Percentiles rank a stretch among this genome's conserved stretches.
phyloP scores from a whole-genome alignment of 2,113 vertebrate genomes.

The Sialia sialis region DNA sequence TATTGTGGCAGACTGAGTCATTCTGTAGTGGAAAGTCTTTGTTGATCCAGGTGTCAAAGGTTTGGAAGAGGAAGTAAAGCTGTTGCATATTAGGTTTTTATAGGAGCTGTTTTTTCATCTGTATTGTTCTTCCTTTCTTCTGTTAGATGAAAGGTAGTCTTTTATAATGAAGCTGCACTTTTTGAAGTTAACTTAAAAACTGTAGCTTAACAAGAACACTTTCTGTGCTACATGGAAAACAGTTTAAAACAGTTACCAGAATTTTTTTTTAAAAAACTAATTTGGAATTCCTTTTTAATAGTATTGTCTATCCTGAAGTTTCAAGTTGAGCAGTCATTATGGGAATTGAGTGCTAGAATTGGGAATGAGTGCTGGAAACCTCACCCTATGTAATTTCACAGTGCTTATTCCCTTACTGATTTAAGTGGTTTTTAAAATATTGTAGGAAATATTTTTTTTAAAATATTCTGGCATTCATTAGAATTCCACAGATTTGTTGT shows the following conservation, averaged over 20 bases:
- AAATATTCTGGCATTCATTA: neutral
- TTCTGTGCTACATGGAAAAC: neutral
- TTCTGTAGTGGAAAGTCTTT: neutral
- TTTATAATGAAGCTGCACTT: neutral
- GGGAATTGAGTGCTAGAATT: neutral
- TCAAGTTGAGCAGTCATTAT: neutral
- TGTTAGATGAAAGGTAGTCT: neutral
- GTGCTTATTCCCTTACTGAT: neutral
- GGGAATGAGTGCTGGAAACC: neutral
- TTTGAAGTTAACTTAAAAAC: neutral
- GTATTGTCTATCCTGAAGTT: neutral
- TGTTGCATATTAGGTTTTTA: neutral
- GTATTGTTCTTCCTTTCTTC: neutral
- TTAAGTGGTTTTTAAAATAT: neutral
- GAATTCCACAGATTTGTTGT: neutral
- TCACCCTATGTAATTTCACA: neutral
- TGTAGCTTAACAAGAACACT: neutral
- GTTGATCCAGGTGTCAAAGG: constrained; percentile 2
- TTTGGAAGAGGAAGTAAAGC: neutral
- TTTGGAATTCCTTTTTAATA: neutral
- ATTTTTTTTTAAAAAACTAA: neutral
- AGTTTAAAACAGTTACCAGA: neutral
- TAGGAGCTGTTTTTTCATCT: neutral
- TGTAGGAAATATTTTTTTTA: neutral
- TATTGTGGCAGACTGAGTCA: neutral